Conservation (phyloP, 2,797 vertebrate genomes). For the Enteromius paludinosus region DNA sequence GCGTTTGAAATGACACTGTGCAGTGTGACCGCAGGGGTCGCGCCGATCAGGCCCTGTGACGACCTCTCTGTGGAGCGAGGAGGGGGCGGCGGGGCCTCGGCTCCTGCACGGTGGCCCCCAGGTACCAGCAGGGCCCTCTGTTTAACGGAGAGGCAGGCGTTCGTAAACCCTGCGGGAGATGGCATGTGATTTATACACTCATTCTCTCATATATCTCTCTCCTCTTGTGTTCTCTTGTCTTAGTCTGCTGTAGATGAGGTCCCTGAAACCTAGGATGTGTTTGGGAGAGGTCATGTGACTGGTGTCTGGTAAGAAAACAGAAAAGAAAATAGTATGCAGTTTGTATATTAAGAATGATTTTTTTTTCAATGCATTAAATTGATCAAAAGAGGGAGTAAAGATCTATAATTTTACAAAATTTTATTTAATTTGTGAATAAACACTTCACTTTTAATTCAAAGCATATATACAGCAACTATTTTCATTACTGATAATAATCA, state of each 20-base stretch:
- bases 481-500: background rate
- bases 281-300: background rate
- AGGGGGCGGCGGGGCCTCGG: constrained; percentile 12
- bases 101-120: constrained; percentile 62
- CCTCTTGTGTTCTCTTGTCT: constrained; percentile 22
- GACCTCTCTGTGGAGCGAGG: constrained; percentile 34
- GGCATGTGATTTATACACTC: constrained; percentile 54
- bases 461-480: background rate
- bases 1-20: constrained; percentile 30
- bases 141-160: constrained; percentile 71
- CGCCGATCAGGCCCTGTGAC: background rate
- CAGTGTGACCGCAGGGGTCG: constrained; percentile 13
- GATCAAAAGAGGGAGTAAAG: background rate
- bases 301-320: background rate
- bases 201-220: background rate
- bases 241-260: background rate
- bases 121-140: constrained; percentile 74
- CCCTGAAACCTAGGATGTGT: background rate
- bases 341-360: background rate
- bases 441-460: background rate
- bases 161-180: constrained; percentile 68
- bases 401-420: background rate
- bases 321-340: background rate
- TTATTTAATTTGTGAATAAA: background rate
- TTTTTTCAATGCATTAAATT: background rate